Evolutionary conservation across 92 coral and sea anemone genomes (phyloP), one percentile per base, ranked within the genome.

Genomic region (Micromussa lordhowensis): DNA sequence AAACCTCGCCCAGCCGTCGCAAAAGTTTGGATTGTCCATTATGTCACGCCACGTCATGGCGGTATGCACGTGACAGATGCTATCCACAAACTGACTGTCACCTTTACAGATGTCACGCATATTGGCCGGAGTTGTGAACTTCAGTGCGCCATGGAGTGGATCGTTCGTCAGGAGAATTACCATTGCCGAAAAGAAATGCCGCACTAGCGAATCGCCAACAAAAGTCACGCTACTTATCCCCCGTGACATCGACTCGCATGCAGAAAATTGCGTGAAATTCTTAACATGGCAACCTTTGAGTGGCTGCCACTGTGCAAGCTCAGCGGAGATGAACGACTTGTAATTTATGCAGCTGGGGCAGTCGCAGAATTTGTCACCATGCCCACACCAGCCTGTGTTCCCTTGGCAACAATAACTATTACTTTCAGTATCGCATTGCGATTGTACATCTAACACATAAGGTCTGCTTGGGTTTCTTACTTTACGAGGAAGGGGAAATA

Each of bases 81-180:
- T 94, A 68, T 95, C 98, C 55, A 92, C 91, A 78, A 95, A 95
- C 75, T 95, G 98, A 80, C 91, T 95, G 80, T 95, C 96, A 12
- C 96, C 94, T 40, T 88, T 78, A 38, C 98, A 95, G 2, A 94
- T 75, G 34, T 81, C 80, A 79, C 85, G 90, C 49, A 79, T 85
- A 35, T 79, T 74, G 35, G 73, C 28, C 14, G 93, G 92, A 2
- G 94, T 88, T 58, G 55, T 81, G 29, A 57, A 87, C 78, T 92
- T 95, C 22, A 95, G 84, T 26, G 96, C 92, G 2, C 98, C 98
- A n/a, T 92, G 64, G 10, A 78, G 89, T 11, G 93, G 90, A 70
- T 95, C 94, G 55, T 90, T 92, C 8, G 96, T 95, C 78, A 95
- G 85, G 35, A 95, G 79, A 0, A 95, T 69, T 44, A 92, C 73